Percentiles rank a stretch among this genome's conserved stretches.
These are phyloP conservation scores for Micromussa lordhowensis DNA, from an alignment of 92 coral and sea anemone species.

Conservation along the genomic window DNA sequence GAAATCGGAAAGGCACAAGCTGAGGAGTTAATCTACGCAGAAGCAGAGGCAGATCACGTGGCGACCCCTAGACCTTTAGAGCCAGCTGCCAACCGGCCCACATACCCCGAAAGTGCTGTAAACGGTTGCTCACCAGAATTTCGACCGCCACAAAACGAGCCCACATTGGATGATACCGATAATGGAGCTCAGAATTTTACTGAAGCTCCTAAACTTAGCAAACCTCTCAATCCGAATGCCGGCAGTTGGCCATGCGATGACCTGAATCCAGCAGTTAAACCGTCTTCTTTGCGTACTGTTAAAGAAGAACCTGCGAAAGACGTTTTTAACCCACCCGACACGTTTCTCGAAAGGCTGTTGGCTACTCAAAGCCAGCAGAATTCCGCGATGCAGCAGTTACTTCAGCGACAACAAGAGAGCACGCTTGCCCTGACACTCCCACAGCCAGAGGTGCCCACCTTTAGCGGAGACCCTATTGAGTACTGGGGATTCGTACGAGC, in stretches of 20 bases:
- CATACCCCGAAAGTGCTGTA: neutral
- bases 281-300: constrained; percentile 9
- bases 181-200: constrained; percentile 10
- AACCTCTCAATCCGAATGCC: constrained; percentile 26
- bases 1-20: constrained; percentile 58
- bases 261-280: constrained; percentile 12
- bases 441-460: constrained; percentile 64
- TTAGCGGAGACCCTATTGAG: constrained; percentile 67
- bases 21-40: constrained; percentile 43
- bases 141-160: constrained; percentile 12
- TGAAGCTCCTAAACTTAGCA: constrained; percentile 19
- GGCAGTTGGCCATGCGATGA: constrained; percentile 31
- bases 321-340: constrained; percentile 1
- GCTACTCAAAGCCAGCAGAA: constrained; percentile 44
- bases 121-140: constrained; percentile 8
- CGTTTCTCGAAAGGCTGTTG: constrained; percentile 9
- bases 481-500: constrained; percentile 70
- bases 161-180: constrained; percentile 19
- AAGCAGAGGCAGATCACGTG: constrained; percentile 37
- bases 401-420: constrained; percentile 64
- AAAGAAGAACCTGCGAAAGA: constrained; percentile 38
- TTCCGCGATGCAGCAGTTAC: constrained; percentile 26
- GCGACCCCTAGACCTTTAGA: neutral
- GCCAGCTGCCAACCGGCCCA: constrained; percentile 17
- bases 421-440: constrained; percentile 69